Evolutionary conservation across 2,888 invertebrate genomes (phyloP), one percentile per base, ranked within the genome.

Genomic region (Synanthedon andrenaeformis): DNA sequence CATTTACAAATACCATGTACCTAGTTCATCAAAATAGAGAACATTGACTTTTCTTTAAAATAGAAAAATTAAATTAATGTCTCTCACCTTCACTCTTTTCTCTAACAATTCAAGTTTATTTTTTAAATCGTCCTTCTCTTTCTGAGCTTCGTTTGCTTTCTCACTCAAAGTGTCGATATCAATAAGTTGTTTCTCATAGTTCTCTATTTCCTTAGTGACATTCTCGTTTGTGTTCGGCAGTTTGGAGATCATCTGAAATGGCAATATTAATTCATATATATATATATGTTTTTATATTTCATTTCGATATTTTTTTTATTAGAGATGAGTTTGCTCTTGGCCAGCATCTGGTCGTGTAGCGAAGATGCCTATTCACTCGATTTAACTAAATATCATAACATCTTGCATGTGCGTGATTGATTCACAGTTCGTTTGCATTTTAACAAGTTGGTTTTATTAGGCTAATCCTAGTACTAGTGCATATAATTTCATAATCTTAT

Each of bases 131-230:
- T 89, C 90, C 56, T 91, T 90, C 66, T 92, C 92, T 56, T 90
- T 90, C 66, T 92, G 91, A 1, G 93, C 91, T 62, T 92, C 92
- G 49, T 91, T 89, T 1, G 93, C 91, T 63, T 92, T 90, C 54
- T 90, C 89, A 61, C 91, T 91, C 57, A 96, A 81, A 41, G 90
- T 92, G 60, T 94, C 93, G 42, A 96, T 92, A 65, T 96, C 95
- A 51, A 95, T 92, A 69, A 93, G 91, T 60, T 93, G 92, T 55
- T 91, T 91, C 60, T 93, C 91, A 89, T 95, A 96, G 58, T 90
- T 90, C 56, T 92, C 91, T 56, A 96, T 89, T 74, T 96, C 95
- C 58, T 79, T 86, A 55, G 90, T 82, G 10, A 94, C 87, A 55
- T 88, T 84, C 42, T 92, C 92, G 53, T 91, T 89, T 58, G 90